A percentile compares a stretch with the other conserved stretches of the same genome.
These are phyloP conservation scores for Diachasmimorpha longicaudata DNA, from an alignment of 1,140 invertebrate species.

Conservation along the genomic window DNA sequence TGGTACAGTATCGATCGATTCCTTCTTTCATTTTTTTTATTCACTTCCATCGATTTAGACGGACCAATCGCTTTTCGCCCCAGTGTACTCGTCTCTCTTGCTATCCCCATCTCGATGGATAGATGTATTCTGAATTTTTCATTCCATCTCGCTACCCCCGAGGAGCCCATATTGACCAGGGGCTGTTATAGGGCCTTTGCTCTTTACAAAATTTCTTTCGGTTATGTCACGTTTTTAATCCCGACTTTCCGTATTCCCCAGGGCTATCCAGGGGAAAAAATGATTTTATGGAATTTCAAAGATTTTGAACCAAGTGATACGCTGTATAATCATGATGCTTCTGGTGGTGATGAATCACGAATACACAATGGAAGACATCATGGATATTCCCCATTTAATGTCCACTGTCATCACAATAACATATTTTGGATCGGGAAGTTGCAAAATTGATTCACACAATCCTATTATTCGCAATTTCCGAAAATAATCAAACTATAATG, in stretches of 20 bases:
- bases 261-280: neutral
- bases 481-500: too few relatives aligned
- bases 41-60: conserved; percentile 2
- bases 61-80: conserved; percentile 14
- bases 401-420: too few relatives aligned
- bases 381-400: too few relatives aligned
- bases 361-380: too few relatives aligned
- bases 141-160: conserved; percentile 2
- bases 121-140: conserved; percentile 26
- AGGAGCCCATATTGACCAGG: neutral
- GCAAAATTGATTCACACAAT: too few relatives aligned
- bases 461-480: too few relatives aligned
- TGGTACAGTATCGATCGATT: neutral
- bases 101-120: conserved; percentile 11
- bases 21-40: neutral
- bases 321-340: too few relatives aligned
- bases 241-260: neutral
- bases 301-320: too few relatives aligned
- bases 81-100: conserved; percentile 16
- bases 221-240: neutral
- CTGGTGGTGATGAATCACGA: too few relatives aligned
- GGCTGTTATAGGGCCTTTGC: neutral
- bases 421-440: too few relatives aligned
- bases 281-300: too few relatives aligned
- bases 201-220: neutral